Conservation (phyloP, 2,888 invertebrate genomes). For the Aelia acuminata region DNA sequence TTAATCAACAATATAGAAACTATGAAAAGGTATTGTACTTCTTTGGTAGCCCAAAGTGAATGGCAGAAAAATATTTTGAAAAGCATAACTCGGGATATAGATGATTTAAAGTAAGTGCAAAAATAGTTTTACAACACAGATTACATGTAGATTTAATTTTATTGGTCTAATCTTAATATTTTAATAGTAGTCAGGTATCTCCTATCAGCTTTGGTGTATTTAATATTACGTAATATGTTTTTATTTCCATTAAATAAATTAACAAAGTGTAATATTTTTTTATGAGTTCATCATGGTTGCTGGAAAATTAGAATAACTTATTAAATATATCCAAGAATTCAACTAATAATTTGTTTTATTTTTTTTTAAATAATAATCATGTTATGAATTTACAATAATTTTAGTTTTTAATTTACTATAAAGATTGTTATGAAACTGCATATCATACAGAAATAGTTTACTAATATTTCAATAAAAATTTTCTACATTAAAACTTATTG, state of each 20-base stretch:
- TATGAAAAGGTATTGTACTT: constrained; percentile 15
- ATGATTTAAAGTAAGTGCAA: constrained; percentile 54
- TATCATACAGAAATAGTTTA: background rate
- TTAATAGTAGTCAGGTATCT: background rate
- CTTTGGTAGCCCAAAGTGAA: constrained; percentile 26
- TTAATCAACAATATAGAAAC: constrained; percentile 2
- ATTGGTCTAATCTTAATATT: background rate
- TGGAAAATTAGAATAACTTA: too few relatives aligned
- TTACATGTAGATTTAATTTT: background rate
- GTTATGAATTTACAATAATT: background rate
- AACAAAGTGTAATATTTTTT: background rate
- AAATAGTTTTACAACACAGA: background rate
- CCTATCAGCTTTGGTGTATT: background rate
- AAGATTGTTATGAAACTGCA: background rate
- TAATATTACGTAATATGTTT: background rate
- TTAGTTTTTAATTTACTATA: background rate
- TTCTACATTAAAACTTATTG: too few relatives aligned
- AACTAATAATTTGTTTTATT: too few relatives aligned
- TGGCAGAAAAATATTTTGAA: constrained; percentile 54
- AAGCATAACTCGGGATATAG: constrained; percentile 41
- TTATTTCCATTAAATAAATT: background rate
- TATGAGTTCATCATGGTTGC: too few relatives aligned
- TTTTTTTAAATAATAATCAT: background rate
- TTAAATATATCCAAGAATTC: too few relatives aligned
- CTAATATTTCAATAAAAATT: background rate